phyloP scores from a whole-genome alignment of 2,113 vertebrate genomes.

The Trinectes maculatus region DNA sequence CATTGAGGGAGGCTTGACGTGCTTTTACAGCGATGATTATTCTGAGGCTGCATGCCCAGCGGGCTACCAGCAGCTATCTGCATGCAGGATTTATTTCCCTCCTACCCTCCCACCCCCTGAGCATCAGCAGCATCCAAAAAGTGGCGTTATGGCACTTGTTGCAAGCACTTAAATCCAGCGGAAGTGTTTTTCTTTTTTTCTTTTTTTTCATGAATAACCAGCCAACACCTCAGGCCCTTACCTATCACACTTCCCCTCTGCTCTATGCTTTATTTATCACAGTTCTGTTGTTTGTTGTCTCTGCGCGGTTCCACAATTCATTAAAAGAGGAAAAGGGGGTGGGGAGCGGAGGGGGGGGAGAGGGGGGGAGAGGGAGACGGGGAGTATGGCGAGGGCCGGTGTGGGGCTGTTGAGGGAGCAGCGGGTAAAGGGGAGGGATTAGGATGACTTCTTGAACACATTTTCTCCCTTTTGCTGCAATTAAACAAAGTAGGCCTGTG shows the following conservation, averaged over 20 bases:
- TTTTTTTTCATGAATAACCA: constrained; percentile 79
- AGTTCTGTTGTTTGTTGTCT: constrained; percentile 94
- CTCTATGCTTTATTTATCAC: constrained; percentile 91
- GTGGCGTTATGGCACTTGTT: constrained; percentile 90
- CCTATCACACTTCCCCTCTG: constrained; percentile 72
- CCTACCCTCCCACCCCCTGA: constrained; percentile 77
- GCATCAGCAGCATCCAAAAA: constrained; percentile 82
- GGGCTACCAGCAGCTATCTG: constrained; percentile 79
- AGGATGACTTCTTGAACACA: constrained; percentile 99
- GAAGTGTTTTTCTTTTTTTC: constrained; percentile 75
- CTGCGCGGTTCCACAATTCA: constrained; percentile 91
- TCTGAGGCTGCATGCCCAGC: constrained; percentile 77
- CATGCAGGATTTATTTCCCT: constrained; percentile 80
- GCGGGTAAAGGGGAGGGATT: constrained; percentile 84
- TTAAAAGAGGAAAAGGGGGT: constrained; percentile 82
- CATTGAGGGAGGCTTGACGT: constrained; percentile 83
- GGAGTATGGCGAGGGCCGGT: constrained; percentile 64
- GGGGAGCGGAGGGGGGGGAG: constrained; percentile 39
- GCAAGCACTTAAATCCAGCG: constrained; percentile 80
- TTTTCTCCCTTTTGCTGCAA: constrained; percentile 97
- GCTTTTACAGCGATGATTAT: constrained; percentile 85
- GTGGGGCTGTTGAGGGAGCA: constrained; percentile 67
- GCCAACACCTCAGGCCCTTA: constrained; percentile 86
- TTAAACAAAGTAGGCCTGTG: constrained; percentile 99
- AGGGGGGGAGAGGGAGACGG: constrained; percentile 44